Evolutionary conservation across 2,113 vertebrate genomes (phyloP).

Genomic region (Lucifuga dentata): DNA sequence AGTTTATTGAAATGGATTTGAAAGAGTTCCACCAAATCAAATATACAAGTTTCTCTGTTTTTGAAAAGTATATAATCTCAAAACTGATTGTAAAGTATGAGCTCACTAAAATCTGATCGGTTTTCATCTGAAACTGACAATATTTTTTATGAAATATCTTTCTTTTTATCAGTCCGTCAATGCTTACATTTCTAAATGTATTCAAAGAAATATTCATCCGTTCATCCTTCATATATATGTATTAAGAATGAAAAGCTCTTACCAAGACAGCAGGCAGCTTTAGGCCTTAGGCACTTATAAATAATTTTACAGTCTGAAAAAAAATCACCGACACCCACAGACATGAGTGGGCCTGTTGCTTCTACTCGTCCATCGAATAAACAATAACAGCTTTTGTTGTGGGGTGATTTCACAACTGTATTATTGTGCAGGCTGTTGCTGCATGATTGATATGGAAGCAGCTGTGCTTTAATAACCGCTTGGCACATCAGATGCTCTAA

Average conservation of each 20-base stretch:
- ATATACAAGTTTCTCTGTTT: too few relatives aligned
- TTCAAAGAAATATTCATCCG: too few relatives aligned
- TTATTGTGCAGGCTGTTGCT: neutral
- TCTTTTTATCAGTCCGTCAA: too few relatives aligned
- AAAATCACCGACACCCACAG: neutral
- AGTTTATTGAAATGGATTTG: too few relatives aligned
- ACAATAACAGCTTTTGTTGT: neutral
- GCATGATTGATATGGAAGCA: slow-evolving; percentile 2
- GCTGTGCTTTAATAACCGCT: slow-evolving; percentile 30
- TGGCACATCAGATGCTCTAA: slow-evolving; percentile 25
- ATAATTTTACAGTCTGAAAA: neutral
- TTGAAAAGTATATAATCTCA: too few relatives aligned
- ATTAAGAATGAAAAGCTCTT: neutral
- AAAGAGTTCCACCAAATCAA: too few relatives aligned
- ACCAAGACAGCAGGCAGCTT: neutral
- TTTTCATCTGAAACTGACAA: too few relatives aligned
- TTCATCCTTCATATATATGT: too few relatives aligned
- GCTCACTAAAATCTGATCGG: too few relatives aligned
- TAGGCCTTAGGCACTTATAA: neutral
- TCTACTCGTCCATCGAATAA: neutral
- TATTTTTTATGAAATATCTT: too few relatives aligned
- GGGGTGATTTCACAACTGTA: slow-evolving; percentile 15
- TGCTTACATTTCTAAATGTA: too few relatives aligned
- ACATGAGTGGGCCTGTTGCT: neutral
- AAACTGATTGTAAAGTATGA: too few relatives aligned